These are phyloP conservation scores for Julus scandinavius DNA, from an alignment of 2,888 invertebrate species.

Conservation along the genomic window DNA sequence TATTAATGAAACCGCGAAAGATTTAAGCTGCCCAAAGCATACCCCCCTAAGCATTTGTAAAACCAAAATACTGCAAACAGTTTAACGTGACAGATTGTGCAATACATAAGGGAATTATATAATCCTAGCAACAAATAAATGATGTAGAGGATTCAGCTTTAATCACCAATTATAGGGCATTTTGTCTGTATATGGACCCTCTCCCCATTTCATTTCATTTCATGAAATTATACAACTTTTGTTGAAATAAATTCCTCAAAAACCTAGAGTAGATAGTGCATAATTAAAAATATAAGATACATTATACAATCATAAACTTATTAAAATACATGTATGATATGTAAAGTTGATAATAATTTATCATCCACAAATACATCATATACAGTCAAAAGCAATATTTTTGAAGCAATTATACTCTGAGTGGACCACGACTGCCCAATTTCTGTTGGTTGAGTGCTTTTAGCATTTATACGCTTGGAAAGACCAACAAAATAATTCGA, in stretches of 20 bases:
- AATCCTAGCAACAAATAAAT: not conserved
- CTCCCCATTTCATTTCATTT: too few relatives aligned
- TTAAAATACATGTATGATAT: too few relatives aligned
- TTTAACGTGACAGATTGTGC: not conserved
- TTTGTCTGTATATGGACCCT: not conserved
- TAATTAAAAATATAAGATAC: too few relatives aligned
- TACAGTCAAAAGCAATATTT: too few relatives aligned
- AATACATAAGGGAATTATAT: not conserved
- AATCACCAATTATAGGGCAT: not conserved
- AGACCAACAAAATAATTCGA: not conserved
- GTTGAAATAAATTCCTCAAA: not conserved
- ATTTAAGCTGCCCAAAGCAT: not conserved
- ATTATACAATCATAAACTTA: too few relatives aligned
- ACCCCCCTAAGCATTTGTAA: not conserved
- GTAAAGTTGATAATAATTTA: too few relatives aligned
- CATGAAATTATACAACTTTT: not conserved
- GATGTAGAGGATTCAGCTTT: not conserved
- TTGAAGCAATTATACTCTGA: not conserved
- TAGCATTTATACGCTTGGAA: not conserved
- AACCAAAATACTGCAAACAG: not conserved
- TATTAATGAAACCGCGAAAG: not conserved
- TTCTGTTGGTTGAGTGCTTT: not conserved
- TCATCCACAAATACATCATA: too few relatives aligned
- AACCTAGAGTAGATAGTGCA: too few relatives aligned
- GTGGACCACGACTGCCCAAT: not conserved